Percentiles rank a stretch among this genome's conserved stretches.
Evolutionary conservation across 2,797 vertebrate species (phyloP).

Genomic region (Notolabrus celidotus): DNA sequence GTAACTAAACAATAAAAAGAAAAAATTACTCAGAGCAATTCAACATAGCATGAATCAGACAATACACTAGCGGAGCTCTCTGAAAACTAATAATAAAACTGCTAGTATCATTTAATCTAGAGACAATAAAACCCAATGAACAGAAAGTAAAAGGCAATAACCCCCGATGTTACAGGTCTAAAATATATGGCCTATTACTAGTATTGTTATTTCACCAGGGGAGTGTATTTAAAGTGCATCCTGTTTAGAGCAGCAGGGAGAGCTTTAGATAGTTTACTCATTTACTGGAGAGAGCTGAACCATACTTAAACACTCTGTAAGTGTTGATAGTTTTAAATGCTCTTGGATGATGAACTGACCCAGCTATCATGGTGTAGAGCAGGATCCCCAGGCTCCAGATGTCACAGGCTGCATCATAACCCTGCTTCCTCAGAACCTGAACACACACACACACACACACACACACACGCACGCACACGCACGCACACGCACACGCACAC

Average conservation of each 20-base stretch:
- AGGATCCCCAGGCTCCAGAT: slow-evolving; percentile 97
- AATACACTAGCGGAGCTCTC: neutral
- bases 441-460: slow-evolving; percentile 6
- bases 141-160: slow-evolving; percentile 8
- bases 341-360: slow-evolving; percentile 81
- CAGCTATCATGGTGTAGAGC: slow-evolving; percentile 96
- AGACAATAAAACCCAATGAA: neutral
- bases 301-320: neutral
- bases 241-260: slow-evolving; percentile 12
- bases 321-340: neutral
- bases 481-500: slow-evolving; percentile 6
- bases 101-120: neutral
- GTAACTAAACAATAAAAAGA: slow-evolving; percentile 82
- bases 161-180: slow-evolving; percentile 1
- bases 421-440: slow-evolving; percentile 95
- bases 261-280: slow-evolving; percentile 5
- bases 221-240: slow-evolving; percentile 23
- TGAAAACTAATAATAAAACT: slow-evolving; percentile 21
- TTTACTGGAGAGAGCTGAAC: slow-evolving; percentile 1
- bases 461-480: slow-evolving; percentile 6
- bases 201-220: slow-evolving; percentile 3
- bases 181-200: neutral
- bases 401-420: slow-evolving; percentile 97
- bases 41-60: neutral
- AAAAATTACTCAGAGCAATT: slow-evolving; percentile 8